Evolutionary conservation across 2,797 vertebrate genomes (phyloP), one percentile per base, ranked within the genome.

Genomic region (Onychomys torridus): DNA sequence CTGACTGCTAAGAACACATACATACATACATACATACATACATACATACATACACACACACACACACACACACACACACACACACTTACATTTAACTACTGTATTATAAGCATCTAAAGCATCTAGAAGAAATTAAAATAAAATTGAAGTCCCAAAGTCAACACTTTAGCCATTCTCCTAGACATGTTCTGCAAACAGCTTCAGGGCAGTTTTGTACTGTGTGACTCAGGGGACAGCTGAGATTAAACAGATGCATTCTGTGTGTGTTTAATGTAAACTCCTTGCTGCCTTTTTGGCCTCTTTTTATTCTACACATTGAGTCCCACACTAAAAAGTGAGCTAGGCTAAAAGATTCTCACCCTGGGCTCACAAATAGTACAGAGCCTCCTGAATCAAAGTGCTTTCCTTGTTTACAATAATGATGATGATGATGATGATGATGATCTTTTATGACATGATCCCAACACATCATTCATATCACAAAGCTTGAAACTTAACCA

Each of bases 1-100:
- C 86, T 95, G 78, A 93, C 75, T 81, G 32, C 65, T 84, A 61
- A 7, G n/a, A n/a, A n/a, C n/a, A n/a, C n/a, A n/a, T n/a, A n/a
- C n/a, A n/a, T n/a, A n/a, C n/a, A n/a, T n/a, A n/a, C n/a, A n/a
- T n/a, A n/a, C n/a, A n/a, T n/a, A n/a, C n/a, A n/a, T n/a, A n/a
- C n/a, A n/a, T n/a, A n/a, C n/a, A n/a, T n/a, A n/a, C n/a, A n/a
- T n/a, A n/a, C n/a, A n/a, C n/a, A n/a, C n/a, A n/a, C n/a, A n/a
- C n/a, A n/a, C n/a, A n/a, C n/a, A n/a, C n/a, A n/a, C n/a, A n/a
- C n/a, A n/a, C n/a, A n/a, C n/a, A n/a, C n/a, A n/a, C n/a, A n/a
- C n/a, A n/a, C n/a, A n/a, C n/a, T n/a, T n/a, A n/a, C n/a, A n/a
- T n/a, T 32, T 65, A 65, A 12, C 4, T 65, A 65, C 12, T 12